Base-by-base conservation (phyloP, 1,140 invertebrate genomes). In the Aphaenogaster ashmeadi region DNA sequence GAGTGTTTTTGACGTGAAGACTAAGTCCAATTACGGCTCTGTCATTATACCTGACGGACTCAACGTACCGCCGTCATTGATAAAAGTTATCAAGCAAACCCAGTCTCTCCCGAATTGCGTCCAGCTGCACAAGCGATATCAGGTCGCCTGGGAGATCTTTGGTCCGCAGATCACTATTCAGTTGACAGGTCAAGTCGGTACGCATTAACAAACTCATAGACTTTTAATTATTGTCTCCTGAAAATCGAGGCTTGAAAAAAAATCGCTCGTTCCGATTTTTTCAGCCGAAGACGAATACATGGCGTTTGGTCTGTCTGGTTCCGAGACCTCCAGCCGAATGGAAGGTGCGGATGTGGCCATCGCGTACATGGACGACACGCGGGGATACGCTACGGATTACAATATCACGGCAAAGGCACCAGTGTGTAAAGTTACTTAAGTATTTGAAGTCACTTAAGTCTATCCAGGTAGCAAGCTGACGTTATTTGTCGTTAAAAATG, bases 101-200 rank as follows among this genome's bases (percentile, higher is more conserved):
- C 95, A 96, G 88, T 94, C 96, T 36, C 95, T 98, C 77, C 98
- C 98, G 69, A 98, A 98, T 94, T 99, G 98, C 94, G 94, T 98
- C 89, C 98, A 98, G 94, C 96, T 99, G 7, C 98, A 99, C 94
- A 97, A 97, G 94, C 96, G 98, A 90, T 95, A 97, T 77, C 98
- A 98, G 96, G 96, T 98, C 3, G 97, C 97, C 11, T 99, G 98
- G 98, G 98, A 99, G 93, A 97, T 99, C 4, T 98, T 98, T 93
- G 98, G 98, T 0, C 97, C 97, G n/a, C 97, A 98, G 93, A 97
- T 99, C 69, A 98, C 98, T 1, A 97, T 99, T 78, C 97, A 99
- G 94, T 94, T 99, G 7, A 97, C 97, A n/a, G 98, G 97, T n/a
- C 97, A 97, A 96, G 96, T 97, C 86, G 95, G 97, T 96, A 91